Evolutionary conservation across 2,113 vertebrate species (phyloP).

Genomic region (Natator depressus): DNA sequence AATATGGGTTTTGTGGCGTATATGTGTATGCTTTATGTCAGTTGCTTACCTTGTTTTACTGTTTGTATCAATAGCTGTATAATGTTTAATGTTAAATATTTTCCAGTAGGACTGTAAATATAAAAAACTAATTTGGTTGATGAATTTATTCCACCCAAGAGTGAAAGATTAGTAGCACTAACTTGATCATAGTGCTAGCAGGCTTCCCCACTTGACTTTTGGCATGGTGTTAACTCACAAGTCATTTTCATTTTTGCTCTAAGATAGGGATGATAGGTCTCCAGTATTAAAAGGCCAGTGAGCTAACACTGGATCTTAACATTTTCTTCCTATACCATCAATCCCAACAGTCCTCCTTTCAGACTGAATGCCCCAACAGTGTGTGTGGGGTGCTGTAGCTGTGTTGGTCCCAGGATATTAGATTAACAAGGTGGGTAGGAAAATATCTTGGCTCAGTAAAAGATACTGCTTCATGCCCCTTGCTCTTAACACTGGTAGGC

Average conservation of each 20-base stretch:
- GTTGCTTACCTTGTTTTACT: slow-evolving; percentile 62
- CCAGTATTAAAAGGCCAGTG: slow-evolving; percentile 35
- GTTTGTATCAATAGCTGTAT: slow-evolving; percentile 23
- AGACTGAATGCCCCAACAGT: slow-evolving; percentile 22
- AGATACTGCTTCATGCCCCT: neutral
- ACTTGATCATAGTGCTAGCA: neutral
- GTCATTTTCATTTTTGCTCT: slow-evolving; percentile 54
- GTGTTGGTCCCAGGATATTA: neutral
- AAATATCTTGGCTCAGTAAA: neutral
- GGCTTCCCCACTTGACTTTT: neutral
- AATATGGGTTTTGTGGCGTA: slow-evolving; percentile 63
- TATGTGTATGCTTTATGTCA: slow-evolving; percentile 70
- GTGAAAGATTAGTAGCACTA: neutral
- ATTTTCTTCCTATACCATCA: slow-evolving; percentile 50
- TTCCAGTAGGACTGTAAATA: slow-evolving; percentile 46
- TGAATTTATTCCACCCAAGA: neutral
- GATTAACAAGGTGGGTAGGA: neutral
- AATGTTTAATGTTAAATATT: slow-evolving; percentile 53
- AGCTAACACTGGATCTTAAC: slow-evolving; percentile 34
- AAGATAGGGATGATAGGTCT: slow-evolving; percentile 51
- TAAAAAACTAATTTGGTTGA: neutral
- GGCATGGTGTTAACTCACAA: neutral
- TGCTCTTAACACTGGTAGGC: neutral
- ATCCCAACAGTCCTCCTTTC: slow-evolving; percentile 54
- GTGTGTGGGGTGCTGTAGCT: neutral